Base-by-base conservation (phyloP, 2,888 invertebrate species). In the Eupithecia tripunctaria region DNA sequence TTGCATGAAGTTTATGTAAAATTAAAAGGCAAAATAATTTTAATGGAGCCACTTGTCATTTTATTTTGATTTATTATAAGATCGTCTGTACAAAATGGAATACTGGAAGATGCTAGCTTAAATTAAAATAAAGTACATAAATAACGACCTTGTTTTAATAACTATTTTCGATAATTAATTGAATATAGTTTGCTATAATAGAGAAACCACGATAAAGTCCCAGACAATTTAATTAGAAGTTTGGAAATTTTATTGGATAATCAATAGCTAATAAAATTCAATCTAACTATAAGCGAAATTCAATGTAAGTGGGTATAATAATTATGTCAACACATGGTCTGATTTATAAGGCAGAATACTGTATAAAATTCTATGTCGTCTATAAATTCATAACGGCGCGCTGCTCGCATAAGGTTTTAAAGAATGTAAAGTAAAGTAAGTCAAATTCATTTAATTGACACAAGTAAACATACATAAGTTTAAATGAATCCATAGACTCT, bases 181-280 rank as follows among this genome's bases (percentile, higher is more conserved):
- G 56, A 60, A 36, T 36, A 29, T n/a, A 63, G 36, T 21, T n/a
- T 10, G 15, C 62, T 36, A 12, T 63, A 14, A 56, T 36, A 15
- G 62, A n/a, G 21, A 63, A 36, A 36, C 62, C 62, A 5, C 62
- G 36, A 63, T 29, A 60, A 60, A 56, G 67, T 36, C 32, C 36
- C 7, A 32, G 32, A 63, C 36, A 63, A 63, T 36, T 63, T 63
- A 63, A 63, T 63, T 29, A 63, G 10, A 32, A 63, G 36, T 32
- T 63, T 63, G 8, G 5, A 56, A 56, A 15, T 63, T 63, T 63
- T 29, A 63, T 63, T 63, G 62, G 62, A 12, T 32, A 62, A n/a
- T 36, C 36, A 2, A 63, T 63, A 63, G 1, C 21, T n/a, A 62
- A n/a, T 36, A n/a, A 63, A 36, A 18, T 29, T 56, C 1, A 56